Base-by-base conservation (phyloP, 2,888 invertebrate genomes). In the Melinaea marsaeus region DNA sequence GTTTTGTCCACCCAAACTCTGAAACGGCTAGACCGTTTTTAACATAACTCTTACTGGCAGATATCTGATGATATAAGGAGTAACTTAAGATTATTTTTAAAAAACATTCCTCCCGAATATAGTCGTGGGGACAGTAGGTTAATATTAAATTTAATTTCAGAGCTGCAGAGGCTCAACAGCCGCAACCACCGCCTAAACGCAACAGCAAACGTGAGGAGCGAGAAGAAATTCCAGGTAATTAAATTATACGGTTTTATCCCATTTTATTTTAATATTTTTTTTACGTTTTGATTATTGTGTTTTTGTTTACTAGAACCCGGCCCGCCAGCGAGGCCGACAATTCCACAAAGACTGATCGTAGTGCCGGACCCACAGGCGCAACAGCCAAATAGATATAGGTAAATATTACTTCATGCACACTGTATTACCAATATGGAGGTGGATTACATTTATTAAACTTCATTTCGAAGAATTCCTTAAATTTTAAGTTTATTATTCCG, bases 341-440 rank as follows among this genome's bases (percentile, higher is more conserved):
- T 97, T 86, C 97, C 97, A 77, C 96, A 97, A 88, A 94, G 97
- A 91, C 93, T 97, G 83, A 97, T 97, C 79, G 96, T 97, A 81
- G 97, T 97, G 81, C 96, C 96, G 77, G 97, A 97, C 87, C 96
- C 96, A 73, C 95, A 94, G 80, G 94, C 94, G 71, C 94, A 94
- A 71, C 94, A 94, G 80, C 90, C 93, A 74, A 91, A 93, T 87
- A 91, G 93, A 92, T 93, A 91, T 83, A 90, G 90, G 88, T 91
- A 80, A 80, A 62, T 73, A 73, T 42, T 42, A 42, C 42, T 22
- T 22, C 22, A 22, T 22, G 22, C 22, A 22, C 22, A 22, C 22
- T 22, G 22, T 22, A 22, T 42, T 42, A 42, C 3, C 42, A 42
- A 42, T 42, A 42, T 9, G 7, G 42, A 42, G 7, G 9, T 42